These are phyloP conservation scores for Willowsia nigromaculata DNA, from an alignment of 2,888 invertebrate genomes.

Conservation along the genomic window DNA sequence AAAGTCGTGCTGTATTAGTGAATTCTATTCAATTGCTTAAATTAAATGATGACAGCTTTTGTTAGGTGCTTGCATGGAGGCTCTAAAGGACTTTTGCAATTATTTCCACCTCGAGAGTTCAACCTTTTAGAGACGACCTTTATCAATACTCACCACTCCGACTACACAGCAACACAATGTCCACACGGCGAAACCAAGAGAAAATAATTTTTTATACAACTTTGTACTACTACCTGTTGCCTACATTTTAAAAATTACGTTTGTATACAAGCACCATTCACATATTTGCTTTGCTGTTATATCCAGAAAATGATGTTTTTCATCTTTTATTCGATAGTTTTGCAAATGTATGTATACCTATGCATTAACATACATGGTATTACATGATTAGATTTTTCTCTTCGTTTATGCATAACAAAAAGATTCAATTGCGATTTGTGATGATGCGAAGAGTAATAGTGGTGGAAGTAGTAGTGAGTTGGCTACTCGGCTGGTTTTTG, in stretches of 20 bases:
- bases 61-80: neutral
- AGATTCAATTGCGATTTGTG: slow-evolving; percentile 48
- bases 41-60: slow-evolving; percentile 26
- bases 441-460: neutral
- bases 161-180: neutral
- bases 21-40: slow-evolving; percentile 46
- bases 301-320: neutral
- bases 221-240: slow-evolving; percentile 51
- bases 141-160: neutral
- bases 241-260: neutral
- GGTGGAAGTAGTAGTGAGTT: neutral
- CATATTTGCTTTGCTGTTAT: neutral
- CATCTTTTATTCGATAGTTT: slow-evolving; percentile 20
- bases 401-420: slow-evolving; percentile 63
- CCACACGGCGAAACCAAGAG: neutral
- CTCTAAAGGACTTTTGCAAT: neutral
- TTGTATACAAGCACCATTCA: neutral
- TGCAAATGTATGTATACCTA: slow-evolving; percentile 8
- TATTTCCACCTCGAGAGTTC: slow-evolving; percentile 13
- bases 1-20: slow-evolving; percentile 8
- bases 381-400: slow-evolving; percentile 59
- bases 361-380: neutral
- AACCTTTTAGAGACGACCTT: slow-evolving; percentile 47
- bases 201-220: neutral
- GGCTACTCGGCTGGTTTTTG: slow-evolving; percentile 48